Conservation (phyloP, 2,113 vertebrate genomes). For the Coracopsis vasa region DNA sequence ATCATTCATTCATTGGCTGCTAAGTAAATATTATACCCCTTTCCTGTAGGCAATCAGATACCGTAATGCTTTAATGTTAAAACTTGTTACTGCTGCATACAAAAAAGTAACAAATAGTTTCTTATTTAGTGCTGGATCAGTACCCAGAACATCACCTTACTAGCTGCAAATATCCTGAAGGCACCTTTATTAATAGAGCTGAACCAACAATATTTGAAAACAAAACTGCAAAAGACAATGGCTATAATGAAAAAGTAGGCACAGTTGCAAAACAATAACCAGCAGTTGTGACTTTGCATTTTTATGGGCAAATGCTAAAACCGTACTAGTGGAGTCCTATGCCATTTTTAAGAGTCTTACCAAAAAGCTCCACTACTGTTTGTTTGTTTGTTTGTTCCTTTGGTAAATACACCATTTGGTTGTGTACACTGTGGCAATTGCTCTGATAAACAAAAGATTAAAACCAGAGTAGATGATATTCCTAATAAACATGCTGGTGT, state of each 20-base stretch:
- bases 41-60: slow-evolving; percentile 69
- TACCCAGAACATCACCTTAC: neutral
- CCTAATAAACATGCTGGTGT: neutral
- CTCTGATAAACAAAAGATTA: neutral
- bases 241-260: neutral
- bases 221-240: neutral
- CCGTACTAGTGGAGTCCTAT: neutral
- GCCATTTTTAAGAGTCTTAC: neutral
- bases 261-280: neutral
- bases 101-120: slow-evolving; percentile 46
- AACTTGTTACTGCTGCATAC: slow-evolving; percentile 47
- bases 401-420: neutral
- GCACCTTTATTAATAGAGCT: neutral
- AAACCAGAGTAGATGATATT: neutral
- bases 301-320: neutral
- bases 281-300: neutral
- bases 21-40: slow-evolving; percentile 58
- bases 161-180: neutral
- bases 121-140: slow-evolving; percentile 38
- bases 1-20: slow-evolving; percentile 59
- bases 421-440: neutral
- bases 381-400: neutral
- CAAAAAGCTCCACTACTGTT: neutral
- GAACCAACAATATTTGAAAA: neutral
- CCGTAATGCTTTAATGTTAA: slow-evolving; percentile 57